These are phyloP conservation scores for Globia sparganii DNA, from an alignment of 2,888 invertebrate genomes.

Conservation along the genomic window DNA sequence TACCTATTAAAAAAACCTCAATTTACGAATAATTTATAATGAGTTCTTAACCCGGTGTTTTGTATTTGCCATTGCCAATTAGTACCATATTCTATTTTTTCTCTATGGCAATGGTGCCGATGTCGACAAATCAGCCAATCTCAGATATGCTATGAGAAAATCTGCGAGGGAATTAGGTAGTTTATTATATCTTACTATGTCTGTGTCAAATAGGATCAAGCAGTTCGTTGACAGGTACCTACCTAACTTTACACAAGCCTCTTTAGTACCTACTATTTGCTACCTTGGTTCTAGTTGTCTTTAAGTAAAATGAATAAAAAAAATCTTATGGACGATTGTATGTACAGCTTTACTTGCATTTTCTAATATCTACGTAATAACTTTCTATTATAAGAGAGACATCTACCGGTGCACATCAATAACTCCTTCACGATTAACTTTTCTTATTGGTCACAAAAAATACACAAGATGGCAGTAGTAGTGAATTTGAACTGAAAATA, in stretches of 20 bases:
- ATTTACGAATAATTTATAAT: not conserved
- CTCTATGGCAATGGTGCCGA: too few relatives aligned
- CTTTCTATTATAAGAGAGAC: slow-evolving; percentile 11
- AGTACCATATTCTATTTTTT: too few relatives aligned
- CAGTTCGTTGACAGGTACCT: not conserved
- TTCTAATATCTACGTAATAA: not conserved
- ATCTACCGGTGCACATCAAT: slow-evolving; percentile 10
- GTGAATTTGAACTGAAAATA: not conserved
- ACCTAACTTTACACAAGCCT: not conserved
- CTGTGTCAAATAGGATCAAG: not conserved
- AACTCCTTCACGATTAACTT: not conserved
- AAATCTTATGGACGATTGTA: too few relatives aligned
- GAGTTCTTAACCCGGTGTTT: not conserved
- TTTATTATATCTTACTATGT: too few relatives aligned
- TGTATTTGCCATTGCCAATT: not conserved
- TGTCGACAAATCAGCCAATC: too few relatives aligned
- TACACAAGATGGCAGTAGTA: slow-evolving; percentile 29
- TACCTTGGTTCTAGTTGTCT: not conserved
- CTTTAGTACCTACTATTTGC: too few relatives aligned
- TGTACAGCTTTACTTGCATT: not conserved
- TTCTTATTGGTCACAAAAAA: not conserved
- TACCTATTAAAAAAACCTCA: too few relatives aligned
- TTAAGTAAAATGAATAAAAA: not conserved
- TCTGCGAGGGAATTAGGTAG: too few relatives aligned
- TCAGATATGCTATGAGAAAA: too few relatives aligned